A percentile compares a stretch with the other conserved stretches of the same genome.
These are phyloP conservation scores for Caenorhabditis japonica DNA, from an alignment of 2,888 invertebrate genomes.

Conservation along the genomic window DNA sequence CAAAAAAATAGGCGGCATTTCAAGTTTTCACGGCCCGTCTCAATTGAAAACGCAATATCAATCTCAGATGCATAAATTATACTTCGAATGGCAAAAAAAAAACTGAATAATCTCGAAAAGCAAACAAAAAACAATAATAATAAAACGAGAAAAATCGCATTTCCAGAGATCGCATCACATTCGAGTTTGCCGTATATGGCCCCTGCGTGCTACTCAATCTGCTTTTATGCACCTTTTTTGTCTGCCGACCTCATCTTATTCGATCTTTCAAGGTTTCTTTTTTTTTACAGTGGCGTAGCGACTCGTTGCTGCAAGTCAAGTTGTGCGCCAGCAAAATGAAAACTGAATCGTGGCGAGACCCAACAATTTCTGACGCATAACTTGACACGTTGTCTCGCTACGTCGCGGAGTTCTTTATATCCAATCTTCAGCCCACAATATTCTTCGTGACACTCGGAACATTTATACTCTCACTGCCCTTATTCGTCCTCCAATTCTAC, in stretches of 20 bases:
- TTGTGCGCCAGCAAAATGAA: too few relatives aligned
- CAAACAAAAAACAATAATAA: too few relatives aligned
- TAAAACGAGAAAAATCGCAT: too few relatives aligned
- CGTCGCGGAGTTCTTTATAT: neutral
- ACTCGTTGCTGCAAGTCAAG: too few relatives aligned
- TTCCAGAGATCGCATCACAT: constrained; percentile 51
- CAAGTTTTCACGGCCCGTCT: too few relatives aligned
- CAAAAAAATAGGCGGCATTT: too few relatives aligned
- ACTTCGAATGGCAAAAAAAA: neutral
- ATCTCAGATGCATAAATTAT: too few relatives aligned
- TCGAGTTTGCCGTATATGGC: constrained; percentile 42
- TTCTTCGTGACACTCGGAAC: constrained; percentile 49
- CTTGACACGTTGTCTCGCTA: neutral
- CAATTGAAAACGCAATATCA: too few relatives aligned
- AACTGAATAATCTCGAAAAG: too few relatives aligned
- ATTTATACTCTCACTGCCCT: constrained; percentile 40
- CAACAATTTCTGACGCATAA: too few relatives aligned
- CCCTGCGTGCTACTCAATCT: constrained; percentile 46
- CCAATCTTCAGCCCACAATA: constrained; percentile 39
- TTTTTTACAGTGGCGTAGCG: too few relatives aligned
- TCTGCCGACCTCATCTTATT: constrained; percentile 31
- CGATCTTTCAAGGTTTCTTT: constrained; percentile 43
- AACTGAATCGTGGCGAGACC: too few relatives aligned
- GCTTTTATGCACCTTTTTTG: constrained; percentile 37
- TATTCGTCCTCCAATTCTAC: constrained; percentile 44